Base-by-base conservation (phyloP, 1,140 invertebrate genomes). In the Heliconius congener region DNA sequence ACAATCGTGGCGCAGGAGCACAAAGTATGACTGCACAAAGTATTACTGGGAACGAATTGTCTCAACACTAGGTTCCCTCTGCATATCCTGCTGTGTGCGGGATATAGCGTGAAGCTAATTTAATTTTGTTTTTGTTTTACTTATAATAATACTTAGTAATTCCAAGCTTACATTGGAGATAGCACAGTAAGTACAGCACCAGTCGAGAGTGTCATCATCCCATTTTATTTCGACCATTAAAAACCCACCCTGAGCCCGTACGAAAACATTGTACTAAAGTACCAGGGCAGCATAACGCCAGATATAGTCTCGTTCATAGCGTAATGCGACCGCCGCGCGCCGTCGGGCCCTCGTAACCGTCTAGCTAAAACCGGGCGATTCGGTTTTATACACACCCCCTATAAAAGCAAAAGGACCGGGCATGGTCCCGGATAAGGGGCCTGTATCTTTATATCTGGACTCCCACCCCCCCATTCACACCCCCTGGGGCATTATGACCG, bases 371-470 rank as follows among this genome's bases (percentile, higher is more conserved):
- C 87, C 86, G 86, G 85, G 86, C 87, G 89, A 91, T 93, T 93
- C 90, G 90, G 93, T 94, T 94, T 94, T 94, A 94, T 92, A 94
- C 90, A 93, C 91, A 94, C 94, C 94, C 93, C 92, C 93, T 93
- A 94, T 95, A 94, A 95, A 94, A 94, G 93, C 92, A 92, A 95
- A 94, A 94, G 90, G 93, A 94, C 93, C 90, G 91, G 90, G 90
- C 92, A 91, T 93, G 90, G 90, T 90, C 90, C 87, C 90, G 91
- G 90, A 93, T 94, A 94, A 94, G 93, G 93, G 91, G 91, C 85
- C 94, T 93, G 93, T 92, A 93, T 93, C 91, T 93, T 94, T 93
- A 94, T 93, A 94, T 92, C 90, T 91, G 86, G 89, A 88, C 84
- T 52, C 50, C 50, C 89, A 23, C 89, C 89, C 80, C 52, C 80